Percentiles rank a stretch among this genome's conserved stretches.
These are phyloP conservation scores for Neolamprologus variostigma DNA, from an alignment of 2,113 vertebrate genomes.

Conservation along the genomic window DNA sequence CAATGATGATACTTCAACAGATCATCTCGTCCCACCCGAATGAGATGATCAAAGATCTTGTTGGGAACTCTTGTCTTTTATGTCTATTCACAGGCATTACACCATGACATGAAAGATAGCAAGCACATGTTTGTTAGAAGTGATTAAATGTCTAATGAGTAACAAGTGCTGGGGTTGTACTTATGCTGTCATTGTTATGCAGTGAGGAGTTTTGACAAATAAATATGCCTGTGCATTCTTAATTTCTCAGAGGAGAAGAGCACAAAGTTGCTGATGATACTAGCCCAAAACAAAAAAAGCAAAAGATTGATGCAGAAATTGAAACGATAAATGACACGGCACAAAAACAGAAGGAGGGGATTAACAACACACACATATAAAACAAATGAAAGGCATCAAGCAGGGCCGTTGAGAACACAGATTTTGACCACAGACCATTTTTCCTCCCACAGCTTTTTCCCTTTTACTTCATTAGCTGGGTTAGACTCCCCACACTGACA, in stretches of 20 bases:
- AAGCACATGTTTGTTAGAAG: conserved; percentile 13
- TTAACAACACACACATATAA: not conserved
- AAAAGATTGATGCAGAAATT: not conserved
- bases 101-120: not conserved
- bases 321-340: not conserved
- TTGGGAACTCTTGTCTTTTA: not conserved
- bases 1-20: not conserved
- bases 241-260: not conserved
- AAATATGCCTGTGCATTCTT: not conserved
- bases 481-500: conserved; percentile 34
- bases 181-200: conserved; percentile 27
- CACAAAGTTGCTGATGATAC: not conserved
- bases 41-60: conserved; percentile 9
- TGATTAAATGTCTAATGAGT: conserved; percentile 32
- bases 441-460: conserved; percentile 25
- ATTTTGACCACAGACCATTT: conserved; percentile 15
- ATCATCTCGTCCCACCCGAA: not conserved
- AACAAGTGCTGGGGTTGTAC: conserved; percentile 22
- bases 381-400: not conserved
- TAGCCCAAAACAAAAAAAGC: not conserved
- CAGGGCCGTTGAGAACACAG: not conserved
- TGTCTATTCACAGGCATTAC: not conserved
- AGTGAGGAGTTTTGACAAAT: conserved; percentile 8
- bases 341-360: not conserved
- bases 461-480: conserved; percentile 51